phyloP scores from a whole-genome alignment of 2,797 vertebrate species.

The Mus minutoides region DNA sequence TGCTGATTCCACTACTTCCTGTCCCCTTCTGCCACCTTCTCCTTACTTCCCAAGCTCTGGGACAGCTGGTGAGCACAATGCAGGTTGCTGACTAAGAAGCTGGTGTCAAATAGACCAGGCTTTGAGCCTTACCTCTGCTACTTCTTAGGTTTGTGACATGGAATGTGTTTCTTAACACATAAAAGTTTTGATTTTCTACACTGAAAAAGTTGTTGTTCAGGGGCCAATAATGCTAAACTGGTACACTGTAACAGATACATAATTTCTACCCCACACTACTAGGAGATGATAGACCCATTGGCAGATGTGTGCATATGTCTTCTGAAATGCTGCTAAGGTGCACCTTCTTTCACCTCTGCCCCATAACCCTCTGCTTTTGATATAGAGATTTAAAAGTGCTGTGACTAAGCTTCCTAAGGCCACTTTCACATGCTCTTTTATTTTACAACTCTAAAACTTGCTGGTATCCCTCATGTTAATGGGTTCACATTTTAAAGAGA shows the following conservation, averaged over 20 bases:
- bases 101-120: neutral
- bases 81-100: neutral
- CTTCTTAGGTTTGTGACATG: neutral
- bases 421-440: neutral
- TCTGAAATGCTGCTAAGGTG: neutral
- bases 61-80: too few species aligned
- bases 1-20: neutral
- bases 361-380: neutral
- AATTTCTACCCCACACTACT: neutral
- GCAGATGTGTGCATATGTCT: neutral
- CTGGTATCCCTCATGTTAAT: neutral
- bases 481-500: slow-evolving; percentile 22
- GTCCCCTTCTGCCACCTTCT: neutral
- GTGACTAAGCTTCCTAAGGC: neutral
- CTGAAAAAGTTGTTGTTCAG: neutral
- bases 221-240: too few species aligned
- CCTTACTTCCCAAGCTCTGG: neutral
- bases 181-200: neutral
- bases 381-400: neutral
- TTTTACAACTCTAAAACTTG: neutral
- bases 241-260: neutral
- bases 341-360: neutral
- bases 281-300: neutral
- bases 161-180: neutral
- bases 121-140: neutral